A percentile compares a stretch with the other conserved stretches of the same genome.
phyloP scores from a whole-genome alignment of 2,888 invertebrate genomes.

The Acheta domesticus region DNA sequence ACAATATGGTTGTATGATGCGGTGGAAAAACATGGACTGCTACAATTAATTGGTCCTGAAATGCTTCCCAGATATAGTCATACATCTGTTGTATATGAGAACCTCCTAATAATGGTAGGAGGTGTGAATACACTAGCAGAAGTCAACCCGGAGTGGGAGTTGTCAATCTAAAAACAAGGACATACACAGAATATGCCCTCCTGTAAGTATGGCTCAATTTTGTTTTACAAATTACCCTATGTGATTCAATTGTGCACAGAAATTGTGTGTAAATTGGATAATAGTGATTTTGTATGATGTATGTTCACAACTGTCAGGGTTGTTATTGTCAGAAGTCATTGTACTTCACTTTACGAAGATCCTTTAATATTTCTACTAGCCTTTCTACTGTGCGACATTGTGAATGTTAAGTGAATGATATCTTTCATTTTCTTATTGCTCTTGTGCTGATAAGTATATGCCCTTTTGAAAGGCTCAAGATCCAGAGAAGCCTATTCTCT shows the following conservation, averaged over 20 bases:
- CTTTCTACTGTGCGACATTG: too few species aligned
- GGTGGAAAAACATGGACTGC: slow-evolving; percentile 39
- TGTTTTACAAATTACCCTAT: too few species aligned
- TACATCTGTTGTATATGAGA: slow-evolving; percentile 43
- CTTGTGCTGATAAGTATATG: too few species aligned
- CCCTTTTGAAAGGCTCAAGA: slow-evolving; percentile 39
- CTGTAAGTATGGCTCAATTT: slow-evolving; percentile 42
- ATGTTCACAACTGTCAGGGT: too few species aligned
- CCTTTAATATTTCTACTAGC: too few species aligned
- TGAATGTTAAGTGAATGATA: too few species aligned
- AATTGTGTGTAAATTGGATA: too few species aligned
- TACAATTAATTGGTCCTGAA: slow-evolving; percentile 35
- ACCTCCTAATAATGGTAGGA: slow-evolving; percentile 45
- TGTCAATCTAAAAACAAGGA: slow-evolving; percentile 42
- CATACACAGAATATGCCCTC: slow-evolving; percentile 42
- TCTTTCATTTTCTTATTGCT: too few species aligned
- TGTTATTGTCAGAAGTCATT: too few species aligned
- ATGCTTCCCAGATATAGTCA: slow-evolving; percentile 45
- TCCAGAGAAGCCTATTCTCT: slow-evolving; percentile 42
- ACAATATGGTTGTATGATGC: slow-evolving; percentile 40
- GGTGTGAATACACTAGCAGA: slow-evolving; percentile 45
- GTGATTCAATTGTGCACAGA: too few species aligned
- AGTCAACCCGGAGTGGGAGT: slow-evolving; percentile 45
- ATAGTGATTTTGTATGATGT: too few species aligned
- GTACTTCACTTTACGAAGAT: too few species aligned